Evolutionary conservation across 2,113 vertebrate species (phyloP).

Genomic region (Alexandromys fortis): DNA sequence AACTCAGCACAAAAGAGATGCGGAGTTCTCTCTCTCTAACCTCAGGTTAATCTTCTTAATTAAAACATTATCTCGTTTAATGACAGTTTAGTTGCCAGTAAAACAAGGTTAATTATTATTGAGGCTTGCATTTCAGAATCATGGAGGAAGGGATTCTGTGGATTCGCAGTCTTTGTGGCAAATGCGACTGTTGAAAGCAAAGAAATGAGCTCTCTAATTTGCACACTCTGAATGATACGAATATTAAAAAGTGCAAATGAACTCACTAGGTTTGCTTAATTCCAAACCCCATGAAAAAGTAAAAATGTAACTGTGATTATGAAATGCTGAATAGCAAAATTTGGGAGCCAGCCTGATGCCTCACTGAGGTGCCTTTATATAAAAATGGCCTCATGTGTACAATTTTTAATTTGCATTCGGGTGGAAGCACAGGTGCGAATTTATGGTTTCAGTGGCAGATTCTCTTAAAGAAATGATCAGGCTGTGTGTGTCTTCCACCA

Average conservation of each 20-base stretch:
- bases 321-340: conserved; percentile 8
- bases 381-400: neutral
- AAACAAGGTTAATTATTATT: conserved; percentile 84
- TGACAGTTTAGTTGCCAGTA: conserved; percentile 79
- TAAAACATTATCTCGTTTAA: conserved; percentile 84
- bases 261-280: conserved; percentile 32
- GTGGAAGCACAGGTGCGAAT: neutral
- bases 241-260: conserved; percentile 63
- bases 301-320: conserved; percentile 45
- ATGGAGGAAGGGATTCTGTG: conserved; percentile 54
- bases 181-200: conserved; percentile 46
- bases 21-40: conserved; percentile 72
- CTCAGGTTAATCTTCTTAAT: conserved; percentile 84
- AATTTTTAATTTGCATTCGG: neutral
- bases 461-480: neutral
- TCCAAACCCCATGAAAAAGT: conserved; percentile 40
- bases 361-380: neutral
- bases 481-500: neutral
- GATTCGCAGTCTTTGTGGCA: conserved; percentile 55
- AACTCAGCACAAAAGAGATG: conserved; percentile 81
- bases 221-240: conserved; percentile 56
- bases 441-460: neutral
- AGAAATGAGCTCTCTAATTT: conserved; percentile 51
- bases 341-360: neutral
- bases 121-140: conserved; percentile 75